Evolutionary conservation across 2,888 invertebrate genomes (phyloP), one percentile per base, ranked within the genome.

Genomic region (Nomada ferruginata): DNA sequence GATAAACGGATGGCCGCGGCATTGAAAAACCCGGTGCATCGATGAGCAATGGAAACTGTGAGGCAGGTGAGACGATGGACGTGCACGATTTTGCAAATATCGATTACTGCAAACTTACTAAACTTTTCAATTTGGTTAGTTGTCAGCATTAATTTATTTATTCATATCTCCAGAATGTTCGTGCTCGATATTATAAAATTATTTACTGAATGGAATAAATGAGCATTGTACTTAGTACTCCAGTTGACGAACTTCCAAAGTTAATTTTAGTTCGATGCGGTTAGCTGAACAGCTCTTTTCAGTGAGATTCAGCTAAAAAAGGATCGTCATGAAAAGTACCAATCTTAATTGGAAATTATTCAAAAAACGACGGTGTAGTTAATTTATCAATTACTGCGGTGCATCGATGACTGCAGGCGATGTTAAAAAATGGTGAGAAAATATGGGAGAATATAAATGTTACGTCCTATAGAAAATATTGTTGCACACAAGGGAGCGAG

Each of bases 31-130:
- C 13, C 61, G 73, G 81, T 78, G 79, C 72, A 88, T 86, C 84
- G 83, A 81, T 42, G 70, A 73, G 57, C 60, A 78, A 85, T 87
- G 78, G 78, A 70, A 75, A 77, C 53, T 52, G 20, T 20, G 29
- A 7, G 29, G 29, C 71, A 65, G 71, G 57, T 57, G 64, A 57
- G 65, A 73, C 70, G 77, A 83, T 79, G 79, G 74, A 74, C 64
- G 52, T 42, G 18, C 18, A 59, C 68, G 78, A 64, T 66, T 29
- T 29, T 55, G 26, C 74, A 68, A 77, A 79, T 80, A 69, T 53
- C 42, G 47, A 47, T 47, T 47, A 47, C 3, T 15, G 15, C 1
- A 13, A 47, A 4, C 47, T 47, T 47, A 15, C 0, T 13, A 10
- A 47, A 13, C 36, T 7, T 5, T 36, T 36, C 36, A 0, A 36